A percentile compares a stretch with the other conserved stretches of the same genome.
phyloP scores from a whole-genome alignment of 2,797 vertebrate genomes.

The Myotis planiceps region DNA sequence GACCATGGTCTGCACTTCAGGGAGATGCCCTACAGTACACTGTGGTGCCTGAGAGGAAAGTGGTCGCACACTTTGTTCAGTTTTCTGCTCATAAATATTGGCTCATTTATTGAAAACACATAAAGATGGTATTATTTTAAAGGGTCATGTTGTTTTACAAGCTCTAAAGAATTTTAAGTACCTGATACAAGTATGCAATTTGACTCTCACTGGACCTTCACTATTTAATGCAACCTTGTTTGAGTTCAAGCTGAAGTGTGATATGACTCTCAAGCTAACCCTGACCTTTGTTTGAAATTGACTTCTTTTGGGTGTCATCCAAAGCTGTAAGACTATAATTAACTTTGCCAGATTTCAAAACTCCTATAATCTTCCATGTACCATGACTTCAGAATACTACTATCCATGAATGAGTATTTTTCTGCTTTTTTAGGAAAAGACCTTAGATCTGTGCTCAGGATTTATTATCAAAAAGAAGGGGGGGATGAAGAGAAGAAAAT shows the following conservation, averaged over 20 bases:
- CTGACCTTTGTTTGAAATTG: conserved; percentile 34
- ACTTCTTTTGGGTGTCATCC: neutral
- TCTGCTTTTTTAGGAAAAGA: conserved; percentile 6
- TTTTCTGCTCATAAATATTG: neutral
- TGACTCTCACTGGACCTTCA: neutral
- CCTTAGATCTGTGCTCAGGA: neutral
- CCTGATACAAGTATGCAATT: neutral
- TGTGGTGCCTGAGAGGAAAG: neutral
- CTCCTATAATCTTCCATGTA: neutral
- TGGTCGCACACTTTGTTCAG: neutral
- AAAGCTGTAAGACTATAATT: conserved; percentile 45
- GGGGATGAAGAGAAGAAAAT: neutral
- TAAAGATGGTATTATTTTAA: neutral
- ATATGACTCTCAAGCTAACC: neutral
- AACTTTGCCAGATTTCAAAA: conserved; percentile 33
- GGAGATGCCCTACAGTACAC: neutral
- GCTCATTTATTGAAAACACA: conserved; percentile 5
- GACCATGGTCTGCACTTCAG: neutral
- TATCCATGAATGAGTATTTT: neutral
- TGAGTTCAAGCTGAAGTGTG: neutral
- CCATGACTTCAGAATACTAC: conserved; percentile 26
- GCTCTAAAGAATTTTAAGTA: neutral
- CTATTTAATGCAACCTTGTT: neutral
- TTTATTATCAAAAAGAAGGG: neutral
- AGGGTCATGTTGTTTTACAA: neutral